Base-by-base conservation (phyloP, 2,888 invertebrate species). In the Deroplatys truncata region DNA sequence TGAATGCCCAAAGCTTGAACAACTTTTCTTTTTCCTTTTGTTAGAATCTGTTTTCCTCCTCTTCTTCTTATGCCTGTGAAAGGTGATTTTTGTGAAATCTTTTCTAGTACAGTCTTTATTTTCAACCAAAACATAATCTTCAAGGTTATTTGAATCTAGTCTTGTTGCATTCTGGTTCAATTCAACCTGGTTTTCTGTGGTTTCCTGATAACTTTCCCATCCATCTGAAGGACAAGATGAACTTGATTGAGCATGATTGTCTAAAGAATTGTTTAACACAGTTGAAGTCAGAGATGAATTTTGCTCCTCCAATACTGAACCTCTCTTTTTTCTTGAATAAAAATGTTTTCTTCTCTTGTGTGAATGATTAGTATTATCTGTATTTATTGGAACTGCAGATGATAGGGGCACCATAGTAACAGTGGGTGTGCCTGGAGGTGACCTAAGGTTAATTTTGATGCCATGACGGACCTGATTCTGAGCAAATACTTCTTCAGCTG, bases 61-160 rank as follows among this genome's bases (percentile, higher is more conserved):
- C 13, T 43, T 87, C n/a, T 83, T 88, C 31, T 43, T 89, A 35
- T 88, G 85, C 82, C 88, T 84, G 15, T 88, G 89, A 85, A 89
- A 88, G 28, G 88, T 90, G 82, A 90, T 82, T 56, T 88, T 89
- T 28, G 88, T 90, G 29, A 83, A 28, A 43, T 31, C 83, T 35
- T 90, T 88, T 88, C 86, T 90, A 83, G 90, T 82, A 89, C 89
- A 82, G 49, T 90, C 89, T 82, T 88, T 89, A 82, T 90, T 90
- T 82, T 88, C 89, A 83, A 88, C 87, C 83, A 86, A 84, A 49
- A 88, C n/a, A 86, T 86, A 84, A 43, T 43, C 43, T 88, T 87
- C 86, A 72, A 35, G 28, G 31, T 49, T 31, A 87, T 72, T 87
- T 82, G 16, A 35, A 87, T 28, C 9, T 25, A 28, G 3, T 35